Conservation (phyloP, 2,797 vertebrate genomes). For the Bovichtus diacanthus region DNA sequence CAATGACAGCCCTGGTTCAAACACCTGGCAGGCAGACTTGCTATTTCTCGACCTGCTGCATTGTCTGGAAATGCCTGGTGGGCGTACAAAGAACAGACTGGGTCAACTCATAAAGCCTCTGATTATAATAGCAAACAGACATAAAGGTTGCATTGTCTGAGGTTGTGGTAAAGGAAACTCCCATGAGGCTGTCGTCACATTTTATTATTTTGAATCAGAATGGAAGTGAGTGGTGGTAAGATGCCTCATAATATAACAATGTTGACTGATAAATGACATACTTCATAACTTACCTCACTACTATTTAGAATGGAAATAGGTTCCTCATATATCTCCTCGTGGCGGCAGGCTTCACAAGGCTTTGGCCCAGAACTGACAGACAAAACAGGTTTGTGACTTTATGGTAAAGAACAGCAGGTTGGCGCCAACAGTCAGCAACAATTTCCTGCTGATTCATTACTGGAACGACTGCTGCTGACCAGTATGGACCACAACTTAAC, state of each 20-base stretch:
- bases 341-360: conserved; percentile 92
- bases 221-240: not conserved
- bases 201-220: not conserved
- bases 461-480: conserved; percentile 5
- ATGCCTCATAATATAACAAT: conserved; percentile 4
- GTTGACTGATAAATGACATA: not conserved
- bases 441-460: conserved; percentile 37
- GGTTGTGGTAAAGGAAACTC: conserved; percentile 31
- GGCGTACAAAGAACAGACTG: not conserved
- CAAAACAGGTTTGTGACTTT: conserved; percentile 56
- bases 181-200: conserved; percentile 4
- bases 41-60: conserved; percentile 94
- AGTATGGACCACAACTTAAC: conserved; percentile 7
- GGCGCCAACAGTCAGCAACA: conserved; percentile 12
- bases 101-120: conserved; percentile 9
- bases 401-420: not conserved
- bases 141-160: conserved; percentile 12
- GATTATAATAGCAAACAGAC: conserved; percentile 15
- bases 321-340: conserved; percentile 97
- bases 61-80: conserved; percentile 96
- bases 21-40: conserved; percentile 92
- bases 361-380: conserved; percentile 90
- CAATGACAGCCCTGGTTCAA: conserved; percentile 90
- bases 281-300: conserved; percentile 83
- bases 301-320: conserved; percentile 91